Evolutionary conservation across 2,113 vertebrate species (phyloP).

Genomic region (Pedionomus torquatus): DNA sequence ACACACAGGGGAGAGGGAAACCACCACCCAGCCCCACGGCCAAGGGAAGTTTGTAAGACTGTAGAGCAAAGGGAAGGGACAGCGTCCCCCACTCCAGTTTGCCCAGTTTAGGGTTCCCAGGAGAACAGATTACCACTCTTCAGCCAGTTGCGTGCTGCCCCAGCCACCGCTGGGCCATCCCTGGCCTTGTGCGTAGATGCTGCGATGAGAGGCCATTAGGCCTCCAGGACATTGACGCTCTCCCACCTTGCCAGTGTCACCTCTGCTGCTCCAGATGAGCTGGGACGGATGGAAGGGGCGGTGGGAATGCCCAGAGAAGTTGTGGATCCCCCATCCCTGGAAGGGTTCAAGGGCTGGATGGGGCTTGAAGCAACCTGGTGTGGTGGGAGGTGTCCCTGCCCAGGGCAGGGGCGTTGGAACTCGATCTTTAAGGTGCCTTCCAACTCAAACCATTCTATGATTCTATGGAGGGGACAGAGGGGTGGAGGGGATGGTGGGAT

Average conservation of each 20-base stretch:
- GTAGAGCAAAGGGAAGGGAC: neutral
- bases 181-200: fast-evolving
- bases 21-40: fast-evolving
- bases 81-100: neutral
- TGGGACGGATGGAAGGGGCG: neutral
- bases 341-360: too few species aligned
- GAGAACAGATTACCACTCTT: neutral
- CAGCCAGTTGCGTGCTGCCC: too few species aligned
- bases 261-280: neutral
- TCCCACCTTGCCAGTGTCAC: neutral
- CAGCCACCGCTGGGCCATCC: neutral
- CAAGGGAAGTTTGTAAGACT: neutral
- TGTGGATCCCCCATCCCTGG: too few species aligned
- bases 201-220: neutral
- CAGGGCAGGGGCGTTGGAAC: too few species aligned
- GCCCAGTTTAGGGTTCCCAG: neutral
- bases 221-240: too few species aligned
- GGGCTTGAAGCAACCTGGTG: too few species aligned
- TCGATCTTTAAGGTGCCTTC: too few species aligned
- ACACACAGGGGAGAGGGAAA: neutral
- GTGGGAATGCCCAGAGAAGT: too few species aligned
- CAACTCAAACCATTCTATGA: too few species aligned
- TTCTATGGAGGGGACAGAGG: neutral
- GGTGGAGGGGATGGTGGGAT: neutral
- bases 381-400: too few species aligned